Conservation (phyloP, 2,797 vertebrate species). For the Vultur gryphus region DNA sequence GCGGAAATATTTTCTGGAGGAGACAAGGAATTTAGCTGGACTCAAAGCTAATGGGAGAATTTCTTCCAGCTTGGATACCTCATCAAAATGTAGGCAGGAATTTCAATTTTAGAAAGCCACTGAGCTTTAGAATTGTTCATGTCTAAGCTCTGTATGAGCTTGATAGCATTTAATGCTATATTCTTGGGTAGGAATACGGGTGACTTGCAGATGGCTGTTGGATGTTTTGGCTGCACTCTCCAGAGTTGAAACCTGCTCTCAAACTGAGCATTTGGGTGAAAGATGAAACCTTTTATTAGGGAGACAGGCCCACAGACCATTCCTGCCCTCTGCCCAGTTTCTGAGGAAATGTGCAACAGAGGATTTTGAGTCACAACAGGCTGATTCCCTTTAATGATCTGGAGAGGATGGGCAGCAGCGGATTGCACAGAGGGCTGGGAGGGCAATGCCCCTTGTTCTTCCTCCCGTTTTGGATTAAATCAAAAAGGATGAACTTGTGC, state of each 20-base stretch:
- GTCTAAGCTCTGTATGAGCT: neutral
- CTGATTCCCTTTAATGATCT: neutral
- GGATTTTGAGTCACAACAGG: neutral
- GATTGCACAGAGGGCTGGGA: neutral
- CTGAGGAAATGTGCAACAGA: neutral
- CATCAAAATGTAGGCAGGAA: neutral
- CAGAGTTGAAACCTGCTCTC: neutral
- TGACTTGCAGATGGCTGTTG: neutral
- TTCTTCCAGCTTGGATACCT: constrained; percentile 16
- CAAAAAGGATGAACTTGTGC: neutral
- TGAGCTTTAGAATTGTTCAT: neutral
- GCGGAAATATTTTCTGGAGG: neutral
- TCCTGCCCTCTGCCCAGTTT: neutral
- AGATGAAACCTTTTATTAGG: neutral
- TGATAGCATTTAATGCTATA: neutral
- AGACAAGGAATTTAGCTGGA: constrained; percentile 19
- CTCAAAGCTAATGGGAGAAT: neutral
- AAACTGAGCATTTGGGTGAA: neutral
- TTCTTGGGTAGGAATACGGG: neutral
- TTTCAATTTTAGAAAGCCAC: neutral
- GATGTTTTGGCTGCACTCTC: neutral
- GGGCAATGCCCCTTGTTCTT: neutral
- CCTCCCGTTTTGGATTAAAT: neutral
- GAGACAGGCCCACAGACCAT: neutral
- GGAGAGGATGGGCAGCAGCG: neutral